These are phyloP conservation scores for Atlantisia rogersi DNA, from an alignment of 2,113 vertebrate genomes.

Conservation along the genomic window DNA sequence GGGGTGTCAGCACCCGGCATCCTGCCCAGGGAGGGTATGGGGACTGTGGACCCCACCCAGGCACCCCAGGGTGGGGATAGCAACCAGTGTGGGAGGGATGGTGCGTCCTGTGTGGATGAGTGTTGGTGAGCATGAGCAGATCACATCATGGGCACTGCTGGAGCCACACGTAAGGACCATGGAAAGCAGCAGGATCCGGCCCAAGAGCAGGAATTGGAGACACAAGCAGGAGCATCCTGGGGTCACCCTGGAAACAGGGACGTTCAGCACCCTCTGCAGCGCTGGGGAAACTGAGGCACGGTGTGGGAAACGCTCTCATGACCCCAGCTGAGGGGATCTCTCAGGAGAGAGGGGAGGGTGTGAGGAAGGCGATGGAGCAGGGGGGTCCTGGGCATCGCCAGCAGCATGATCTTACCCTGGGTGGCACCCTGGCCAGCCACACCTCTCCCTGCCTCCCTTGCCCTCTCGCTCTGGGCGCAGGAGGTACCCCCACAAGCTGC, in stretches of 20 bases:
- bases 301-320: fast-evolving
- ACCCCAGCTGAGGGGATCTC: fast-evolving
- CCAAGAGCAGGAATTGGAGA: fast-evolving
- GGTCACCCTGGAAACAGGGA: fast-evolving
- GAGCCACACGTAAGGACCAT: no score
- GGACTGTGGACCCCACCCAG: fast-evolving
- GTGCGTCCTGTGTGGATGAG: fast-evolving
- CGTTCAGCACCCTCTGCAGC: fast-evolving
- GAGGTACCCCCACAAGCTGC: no score
- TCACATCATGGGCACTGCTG: no score
- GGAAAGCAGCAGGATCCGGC: neutral
- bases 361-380: fast-evolving
- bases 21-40: neutral
- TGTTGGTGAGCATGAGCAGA: no score
- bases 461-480: fast-evolving
- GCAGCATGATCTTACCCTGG: neutral
- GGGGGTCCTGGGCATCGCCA: fast-evolving
- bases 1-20: fast-evolving
- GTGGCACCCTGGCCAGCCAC: fast-evolving
- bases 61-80: fast-evolving
- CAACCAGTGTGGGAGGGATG: fast-evolving
- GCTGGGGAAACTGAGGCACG: neutral
- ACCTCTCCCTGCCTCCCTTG: neutral
- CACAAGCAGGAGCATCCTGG: neutral
- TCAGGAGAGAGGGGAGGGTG: neutral